Conservation (phyloP, 2,888 invertebrate genomes). For the Eristalis tenax region DNA sequence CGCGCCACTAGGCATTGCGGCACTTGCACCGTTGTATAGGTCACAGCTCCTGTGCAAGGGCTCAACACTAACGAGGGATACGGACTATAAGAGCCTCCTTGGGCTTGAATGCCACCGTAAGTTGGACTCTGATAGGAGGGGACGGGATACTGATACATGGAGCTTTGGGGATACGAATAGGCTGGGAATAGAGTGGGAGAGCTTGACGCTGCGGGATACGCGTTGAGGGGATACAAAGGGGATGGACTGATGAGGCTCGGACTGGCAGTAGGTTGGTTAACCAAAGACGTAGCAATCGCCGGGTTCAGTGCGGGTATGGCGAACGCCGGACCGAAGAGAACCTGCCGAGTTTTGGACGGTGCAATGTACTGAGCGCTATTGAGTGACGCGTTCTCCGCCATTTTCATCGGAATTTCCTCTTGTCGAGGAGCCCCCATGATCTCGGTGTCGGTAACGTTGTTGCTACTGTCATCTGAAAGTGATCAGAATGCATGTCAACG, state of each 20-base stretch:
- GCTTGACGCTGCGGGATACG: not conserved
- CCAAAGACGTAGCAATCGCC: not conserved
- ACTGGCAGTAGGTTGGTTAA: not conserved
- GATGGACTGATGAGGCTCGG: slow-evolving; percentile 8
- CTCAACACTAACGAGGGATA: slow-evolving; percentile 12
- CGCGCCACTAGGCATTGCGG: slow-evolving; percentile 3
- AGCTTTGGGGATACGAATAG: not conserved
- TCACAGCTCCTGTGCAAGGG: not conserved
- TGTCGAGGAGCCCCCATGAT: not conserved
- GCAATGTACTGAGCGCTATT: not conserved
- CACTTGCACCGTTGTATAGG: not conserved
- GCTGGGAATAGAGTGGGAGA: not conserved
- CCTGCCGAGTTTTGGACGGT: slow-evolving; percentile 14
- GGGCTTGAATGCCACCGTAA: slow-evolving; percentile 5
- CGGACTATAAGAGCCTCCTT: not conserved
- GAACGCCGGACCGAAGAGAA: slow-evolving; percentile 3
- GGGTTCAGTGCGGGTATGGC: not conserved
- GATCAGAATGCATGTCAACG: not conserved
- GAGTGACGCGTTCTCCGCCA: slow-evolving; percentile 9
- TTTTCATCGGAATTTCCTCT: not conserved
- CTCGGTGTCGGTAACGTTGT: slow-evolving; percentile 19
- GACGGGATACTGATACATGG: not conserved
- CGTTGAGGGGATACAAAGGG: not conserved
- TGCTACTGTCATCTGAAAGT: slow-evolving; percentile 52
- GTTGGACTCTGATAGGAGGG: not conserved